Evolutionary conservation across 1,140 invertebrate species (phyloP).

Genomic region (Danaus melanippus): DNA sequence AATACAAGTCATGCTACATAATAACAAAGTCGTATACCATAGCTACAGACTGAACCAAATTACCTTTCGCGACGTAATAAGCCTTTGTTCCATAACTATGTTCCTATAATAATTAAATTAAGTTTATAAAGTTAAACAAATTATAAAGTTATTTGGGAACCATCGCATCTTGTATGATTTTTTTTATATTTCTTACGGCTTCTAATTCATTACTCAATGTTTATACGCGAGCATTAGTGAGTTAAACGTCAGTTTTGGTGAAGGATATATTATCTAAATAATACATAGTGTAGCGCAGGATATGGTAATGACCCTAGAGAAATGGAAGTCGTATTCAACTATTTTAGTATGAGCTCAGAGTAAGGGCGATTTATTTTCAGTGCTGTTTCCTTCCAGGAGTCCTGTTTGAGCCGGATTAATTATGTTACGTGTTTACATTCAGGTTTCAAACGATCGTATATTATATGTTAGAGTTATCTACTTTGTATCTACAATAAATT

Average conservation of each 20-base stretch:
- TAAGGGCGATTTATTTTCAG: slow-evolving; percentile 68
- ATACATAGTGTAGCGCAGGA: slow-evolving; percentile 52
- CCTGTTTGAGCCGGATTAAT: slow-evolving; percentile 21
- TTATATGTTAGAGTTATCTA: too few species aligned
- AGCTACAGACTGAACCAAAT: slow-evolving; percentile 49
- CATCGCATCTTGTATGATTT: too few species aligned
- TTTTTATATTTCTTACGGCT: too few species aligned
- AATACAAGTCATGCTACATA: slow-evolving; percentile 59
- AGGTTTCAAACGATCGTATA: too few species aligned
- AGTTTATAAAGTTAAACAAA: not conserved
- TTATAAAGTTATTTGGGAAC: too few species aligned
- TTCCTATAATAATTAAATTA: slow-evolving; percentile 7
- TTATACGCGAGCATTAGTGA: too few species aligned
- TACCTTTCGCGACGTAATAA: slow-evolving; percentile 53
- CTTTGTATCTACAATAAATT: too few species aligned
- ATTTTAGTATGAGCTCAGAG: slow-evolving; percentile 59
- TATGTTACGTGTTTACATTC: slow-evolving; percentile 2
- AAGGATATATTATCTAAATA: slow-evolving; percentile 37
- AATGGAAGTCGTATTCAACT: slow-evolving; percentile 58
- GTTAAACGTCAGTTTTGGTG: slow-evolving; percentile 15
- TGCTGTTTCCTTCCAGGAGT: slow-evolving; percentile 59
- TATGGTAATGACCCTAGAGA: slow-evolving; percentile 65
- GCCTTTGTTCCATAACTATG: slow-evolving; percentile 34
- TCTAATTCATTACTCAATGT: too few species aligned
- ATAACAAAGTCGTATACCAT: slow-evolving; percentile 51